Evolutionary conservation across 2,113 vertebrate genomes (phyloP).

Genomic region (Hassar affinis): DNA sequence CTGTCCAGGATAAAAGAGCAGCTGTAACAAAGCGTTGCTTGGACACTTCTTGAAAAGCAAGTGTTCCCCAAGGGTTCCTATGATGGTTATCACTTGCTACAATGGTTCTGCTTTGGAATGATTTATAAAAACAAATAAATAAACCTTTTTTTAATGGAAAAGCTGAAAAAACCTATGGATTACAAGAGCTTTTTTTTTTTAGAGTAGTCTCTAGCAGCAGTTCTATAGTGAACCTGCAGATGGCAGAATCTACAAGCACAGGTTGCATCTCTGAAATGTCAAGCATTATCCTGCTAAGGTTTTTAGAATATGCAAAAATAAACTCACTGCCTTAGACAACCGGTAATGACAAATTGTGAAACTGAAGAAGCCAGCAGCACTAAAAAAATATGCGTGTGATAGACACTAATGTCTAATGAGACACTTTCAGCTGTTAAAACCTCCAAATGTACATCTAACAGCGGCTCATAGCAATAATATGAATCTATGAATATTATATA

Average conservation of each 20-base stretch:
- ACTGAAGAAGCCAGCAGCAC: neutral
- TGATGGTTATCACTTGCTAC: neutral
- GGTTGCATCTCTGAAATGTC: neutral
- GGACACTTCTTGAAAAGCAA: neutral
- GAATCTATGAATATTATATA: too few species aligned
- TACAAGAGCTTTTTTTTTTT: neutral
- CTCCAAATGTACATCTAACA: neutral
- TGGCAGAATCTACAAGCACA: constrained; percentile 11
- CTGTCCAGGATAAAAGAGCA: neutral
- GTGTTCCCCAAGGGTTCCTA: neutral
- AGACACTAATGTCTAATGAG: too few species aligned
- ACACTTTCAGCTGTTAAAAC: neutral
- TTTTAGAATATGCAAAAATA: constrained; percentile 1
- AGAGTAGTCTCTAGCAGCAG: neutral
- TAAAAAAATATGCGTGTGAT: too few species aligned
- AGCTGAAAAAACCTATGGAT: neutral
- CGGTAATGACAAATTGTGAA: neutral
- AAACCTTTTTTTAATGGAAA: neutral
- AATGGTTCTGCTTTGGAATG: neutral
- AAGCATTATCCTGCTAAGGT: neutral
- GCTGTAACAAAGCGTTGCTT: neutral
- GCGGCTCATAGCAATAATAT: neutral
- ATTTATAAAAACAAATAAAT: neutral
- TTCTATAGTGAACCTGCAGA: constrained; percentile 2
- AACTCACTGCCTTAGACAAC: neutral